Evolutionary conservation across 2,888 invertebrate species (phyloP).

Genomic region (Scaptomyza tumidula): DNA sequence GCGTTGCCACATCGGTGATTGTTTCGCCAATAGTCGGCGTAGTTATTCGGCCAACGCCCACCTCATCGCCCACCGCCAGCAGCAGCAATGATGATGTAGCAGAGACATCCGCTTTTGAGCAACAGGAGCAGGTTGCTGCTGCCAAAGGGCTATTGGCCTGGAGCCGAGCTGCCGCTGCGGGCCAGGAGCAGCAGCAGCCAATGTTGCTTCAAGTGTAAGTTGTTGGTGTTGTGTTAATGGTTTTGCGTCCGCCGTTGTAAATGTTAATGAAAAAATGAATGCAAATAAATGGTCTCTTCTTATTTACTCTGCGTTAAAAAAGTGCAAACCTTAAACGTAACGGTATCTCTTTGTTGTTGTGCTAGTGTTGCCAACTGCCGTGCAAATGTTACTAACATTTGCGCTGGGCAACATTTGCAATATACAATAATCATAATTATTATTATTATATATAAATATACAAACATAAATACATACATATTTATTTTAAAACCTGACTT

Average conservation of each 20-base stretch:
- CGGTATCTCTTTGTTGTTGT: conserved; percentile 80
- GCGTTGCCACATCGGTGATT: conserved; percentile 83
- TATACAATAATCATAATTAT: conserved; percentile 71
- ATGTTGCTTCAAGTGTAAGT: conserved; percentile 26
- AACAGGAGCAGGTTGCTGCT: conserved; percentile 66
- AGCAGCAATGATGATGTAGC: conserved; percentile 31
- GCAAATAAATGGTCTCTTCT: conserved; percentile 69
- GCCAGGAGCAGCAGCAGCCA: conserved; percentile 50
- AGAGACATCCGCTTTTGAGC: conserved; percentile 25
- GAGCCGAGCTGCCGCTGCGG: conserved; percentile 68
- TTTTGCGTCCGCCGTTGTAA: conserved; percentile 32
- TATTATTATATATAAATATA: conserved; percentile 56
- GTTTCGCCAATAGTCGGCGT: conserved; percentile 68
- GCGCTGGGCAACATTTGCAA: conserved; percentile 81
- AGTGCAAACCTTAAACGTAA: conserved; percentile 75
- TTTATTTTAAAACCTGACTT: conserved; percentile 79
- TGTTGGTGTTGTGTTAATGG: conserved; percentile 40
- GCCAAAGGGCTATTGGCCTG: conserved; percentile 69
- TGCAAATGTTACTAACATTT: conserved; percentile 76
- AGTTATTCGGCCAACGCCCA: conserved; percentile 53
- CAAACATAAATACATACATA: conserved; percentile 58
- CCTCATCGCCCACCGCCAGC: conserved; percentile 52
- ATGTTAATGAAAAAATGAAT: conserved; percentile 33
- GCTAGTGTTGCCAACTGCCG: conserved; percentile 80
- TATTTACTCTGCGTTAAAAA: conserved; percentile 74